phyloP scores from a whole-genome alignment of 2,888 invertebrate genomes.

The Cephus sareptanus region DNA sequence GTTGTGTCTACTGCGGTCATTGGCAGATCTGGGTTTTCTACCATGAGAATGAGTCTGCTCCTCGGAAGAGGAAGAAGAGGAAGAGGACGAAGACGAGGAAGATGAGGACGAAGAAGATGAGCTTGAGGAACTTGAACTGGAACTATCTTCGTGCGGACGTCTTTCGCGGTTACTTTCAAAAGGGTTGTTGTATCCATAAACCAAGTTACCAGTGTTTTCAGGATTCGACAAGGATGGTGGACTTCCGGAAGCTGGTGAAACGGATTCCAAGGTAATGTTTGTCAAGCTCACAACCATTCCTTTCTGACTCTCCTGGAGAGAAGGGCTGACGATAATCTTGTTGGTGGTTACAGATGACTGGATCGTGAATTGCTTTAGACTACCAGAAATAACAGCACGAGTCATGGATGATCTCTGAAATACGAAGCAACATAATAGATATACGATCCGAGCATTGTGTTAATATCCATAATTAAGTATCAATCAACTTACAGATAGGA shows the following conservation, averaged over 20 bases:
- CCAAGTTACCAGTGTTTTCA: constrained; percentile 57
- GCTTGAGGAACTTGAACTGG: constrained; percentile 23
- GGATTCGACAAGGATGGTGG: constrained; percentile 38
- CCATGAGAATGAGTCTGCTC: neutral
- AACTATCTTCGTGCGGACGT: constrained; percentile 34
- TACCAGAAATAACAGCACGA: constrained; percentile 70
- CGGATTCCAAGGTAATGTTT: constrained; percentile 67
- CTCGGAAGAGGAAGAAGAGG: neutral
- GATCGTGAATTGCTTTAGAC: constrained; percentile 71
- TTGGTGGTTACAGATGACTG: constrained; percentile 75
- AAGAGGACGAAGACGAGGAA: constrained; percentile 12
- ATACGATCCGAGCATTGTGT: neutral
- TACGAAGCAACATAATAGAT: neutral
- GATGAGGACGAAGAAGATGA: constrained; percentile 24
- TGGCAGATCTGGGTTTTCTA: neutral
- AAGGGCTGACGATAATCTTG: constrained; percentile 72
- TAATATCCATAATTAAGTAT: neutral
- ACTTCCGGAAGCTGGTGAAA: constrained; percentile 30
- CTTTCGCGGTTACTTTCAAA: constrained; percentile 29
- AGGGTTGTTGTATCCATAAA: constrained; percentile 52
- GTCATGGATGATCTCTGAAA: constrained; percentile 71
- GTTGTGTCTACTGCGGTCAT: neutral
- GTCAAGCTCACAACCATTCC: constrained; percentile 74
- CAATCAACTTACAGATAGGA: constrained; percentile 63
- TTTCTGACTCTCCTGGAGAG: constrained; percentile 70